phyloP scores from a whole-genome alignment of 2,888 invertebrate species.

The Dendrolimus houi region DNA sequence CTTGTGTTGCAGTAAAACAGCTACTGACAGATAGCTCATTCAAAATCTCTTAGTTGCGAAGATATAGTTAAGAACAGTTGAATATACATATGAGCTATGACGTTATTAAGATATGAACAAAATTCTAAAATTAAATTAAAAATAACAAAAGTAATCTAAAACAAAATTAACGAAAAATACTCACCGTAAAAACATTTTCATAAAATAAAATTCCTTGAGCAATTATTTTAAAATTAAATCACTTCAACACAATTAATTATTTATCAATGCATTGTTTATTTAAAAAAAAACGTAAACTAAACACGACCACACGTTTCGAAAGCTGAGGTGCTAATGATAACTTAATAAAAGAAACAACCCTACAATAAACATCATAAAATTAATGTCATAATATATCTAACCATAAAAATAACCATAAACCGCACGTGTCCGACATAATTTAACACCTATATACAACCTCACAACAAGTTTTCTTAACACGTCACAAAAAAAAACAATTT shows the following conservation, averaged over 20 bases:
- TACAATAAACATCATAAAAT: conserved; percentile 59
- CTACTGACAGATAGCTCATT: too few species aligned
- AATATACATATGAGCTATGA: too few species aligned
- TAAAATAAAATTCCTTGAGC: conserved; percentile 19
- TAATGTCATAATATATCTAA: conserved; percentile 55
- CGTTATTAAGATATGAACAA: not conserved
- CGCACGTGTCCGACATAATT: conserved; percentile 66
- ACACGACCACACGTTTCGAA: conserved; percentile 65
- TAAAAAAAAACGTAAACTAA: conserved; percentile 27
- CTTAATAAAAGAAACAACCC: conserved; percentile 60
- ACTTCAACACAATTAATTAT: conserved; percentile 35
- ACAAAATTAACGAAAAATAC: conserved; percentile 11
- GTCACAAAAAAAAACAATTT: conserved; percentile 45
- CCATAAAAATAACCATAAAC: conserved; percentile 65
- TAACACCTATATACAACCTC: conserved; percentile 50
- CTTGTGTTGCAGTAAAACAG: too few species aligned
- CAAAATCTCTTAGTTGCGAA: too few species aligned
- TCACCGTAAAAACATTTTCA: conserved; percentile 62
- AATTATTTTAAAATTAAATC: conserved; percentile 24
- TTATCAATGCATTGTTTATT: conserved; percentile 36
- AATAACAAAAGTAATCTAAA: not conserved
- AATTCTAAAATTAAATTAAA: not conserved
- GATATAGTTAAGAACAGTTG: too few species aligned
- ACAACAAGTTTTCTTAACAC: conserved; percentile 34
- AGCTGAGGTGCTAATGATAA: conserved; percentile 55